Evolutionary conservation across 2,888 invertebrate genomes (phyloP), one percentile per base, ranked within the genome.

Genomic region (Agrochola litura): DNA sequence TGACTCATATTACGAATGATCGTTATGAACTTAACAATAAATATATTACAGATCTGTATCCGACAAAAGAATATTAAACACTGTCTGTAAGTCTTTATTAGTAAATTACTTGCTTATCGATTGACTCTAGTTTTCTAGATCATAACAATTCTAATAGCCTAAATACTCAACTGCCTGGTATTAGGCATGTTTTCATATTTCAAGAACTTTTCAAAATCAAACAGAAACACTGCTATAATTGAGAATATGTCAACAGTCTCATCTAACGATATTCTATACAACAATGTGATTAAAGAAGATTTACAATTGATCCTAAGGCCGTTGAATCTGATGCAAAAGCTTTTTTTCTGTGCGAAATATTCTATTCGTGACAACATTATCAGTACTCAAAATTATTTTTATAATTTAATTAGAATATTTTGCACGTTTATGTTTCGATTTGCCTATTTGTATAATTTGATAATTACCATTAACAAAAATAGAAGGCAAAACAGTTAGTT

Each of bases 401-500:
- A 69, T 43, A 69, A 58, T 25, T 25, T 43, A 12, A 3, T 43
- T 19, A 43, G 8, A 25, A 58, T 58, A 43, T 25, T 69, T 58
- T 19, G 19, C 25, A 58, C 25, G 22, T 19, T 69, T 14, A 5
- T 69, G 43, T 69, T 69, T 22, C 69, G 43, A 43, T 43, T 43
- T 8, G 25, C 58, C 9, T 69, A 69, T 69, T 69, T 69, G 69
- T 30, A 58, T 43, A 43, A 43, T 69, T 43, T 56, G 9, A 43
- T 69, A 5, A 19, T 25, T 43, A 12, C 14, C 19, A 43, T 69
- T 30, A 25, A 25, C 22, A 25, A 43, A 25, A 25, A 8, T 25
- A 25, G 0, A 19, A 41, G 22, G 30, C 6, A 19, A 10, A 37
- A 16, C 9, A 54, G 5, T 16, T 54, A 54, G 5, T 16, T 54